phyloP scores from a whole-genome alignment of 2,888 invertebrate species.

The Cenopis cana region DNA sequence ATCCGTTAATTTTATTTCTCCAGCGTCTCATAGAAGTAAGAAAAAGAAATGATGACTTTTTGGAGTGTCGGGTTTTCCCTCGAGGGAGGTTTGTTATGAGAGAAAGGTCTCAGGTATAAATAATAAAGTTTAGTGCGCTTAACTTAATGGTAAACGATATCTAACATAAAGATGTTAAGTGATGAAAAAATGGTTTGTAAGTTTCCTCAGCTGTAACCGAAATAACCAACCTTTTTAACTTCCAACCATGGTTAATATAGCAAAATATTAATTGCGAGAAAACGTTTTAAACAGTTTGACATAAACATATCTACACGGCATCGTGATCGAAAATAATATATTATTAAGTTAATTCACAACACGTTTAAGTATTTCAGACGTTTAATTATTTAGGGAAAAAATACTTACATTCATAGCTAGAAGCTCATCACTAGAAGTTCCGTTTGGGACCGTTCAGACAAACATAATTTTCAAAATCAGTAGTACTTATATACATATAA shows the following conservation, averaged over 20 bases:
- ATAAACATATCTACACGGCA: too few relatives aligned
- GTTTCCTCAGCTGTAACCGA: neutral
- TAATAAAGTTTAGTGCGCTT: conserved; percentile 13
- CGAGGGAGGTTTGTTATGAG: conserved; percentile 12
- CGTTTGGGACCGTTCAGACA: too few relatives aligned
- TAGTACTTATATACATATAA: too few relatives aligned
- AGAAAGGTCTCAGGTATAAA: conserved; percentile 14
- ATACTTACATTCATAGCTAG: too few relatives aligned
- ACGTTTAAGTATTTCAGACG: neutral
- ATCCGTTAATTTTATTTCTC: conserved; percentile 50
- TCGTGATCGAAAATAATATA: neutral
- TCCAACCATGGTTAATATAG: neutral
- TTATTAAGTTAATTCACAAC: neutral
- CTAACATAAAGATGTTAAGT: neutral
- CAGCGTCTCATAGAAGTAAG: conserved; percentile 27
- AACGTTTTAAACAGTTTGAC: neutral
- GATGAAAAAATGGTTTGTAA: neutral
- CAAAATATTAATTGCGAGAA: neutral
- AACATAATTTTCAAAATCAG: too few relatives aligned
- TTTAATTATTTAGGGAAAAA: too few relatives aligned
- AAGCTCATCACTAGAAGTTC: too few relatives aligned
- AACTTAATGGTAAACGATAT: conserved; percentile 10
- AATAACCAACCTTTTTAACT: neutral
- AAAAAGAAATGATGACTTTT: conserved; percentile 49
- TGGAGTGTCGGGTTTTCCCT: conserved; percentile 39